Conservation (phyloP, 2,113 vertebrate genomes). For the Callipepla californica region DNA sequence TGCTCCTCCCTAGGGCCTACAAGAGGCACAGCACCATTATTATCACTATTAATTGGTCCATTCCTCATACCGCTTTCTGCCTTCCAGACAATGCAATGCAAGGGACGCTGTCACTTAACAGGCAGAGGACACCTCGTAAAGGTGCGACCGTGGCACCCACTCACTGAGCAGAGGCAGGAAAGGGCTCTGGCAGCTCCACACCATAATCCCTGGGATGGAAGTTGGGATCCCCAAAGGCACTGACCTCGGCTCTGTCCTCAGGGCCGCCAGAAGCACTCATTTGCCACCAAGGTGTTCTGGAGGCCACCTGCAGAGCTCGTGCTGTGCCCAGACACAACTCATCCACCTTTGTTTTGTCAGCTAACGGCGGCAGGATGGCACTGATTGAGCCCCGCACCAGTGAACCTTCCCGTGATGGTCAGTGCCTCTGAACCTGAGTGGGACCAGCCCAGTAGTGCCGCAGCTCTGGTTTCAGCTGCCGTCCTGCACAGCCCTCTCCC, state of each 20-base stretch:
- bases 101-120: fast-evolving
- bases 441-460: not conserved
- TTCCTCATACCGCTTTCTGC: constrained; percentile 39
- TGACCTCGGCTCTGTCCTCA: not conserved
- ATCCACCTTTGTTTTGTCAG: constrained; percentile 10
- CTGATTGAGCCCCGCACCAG: not conserved
- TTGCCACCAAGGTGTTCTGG: not conserved
- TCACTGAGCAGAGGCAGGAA: not conserved
- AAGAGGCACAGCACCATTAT: constrained; percentile 4
- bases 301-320: not conserved
- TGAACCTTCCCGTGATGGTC: not conserved
- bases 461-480: not conserved
- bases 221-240: fast-evolving
- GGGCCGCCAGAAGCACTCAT: not conserved
- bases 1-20: constrained; percentile 18
- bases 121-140: not conserved
- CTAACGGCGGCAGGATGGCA: fast-evolving
- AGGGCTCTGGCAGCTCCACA: not conserved
- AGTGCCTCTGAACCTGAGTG: constrained; percentile 4
- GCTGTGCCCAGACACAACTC: not conserved
- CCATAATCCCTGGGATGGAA: not conserved
- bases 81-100: not conserved
- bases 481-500: not conserved
- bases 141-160: not conserved
- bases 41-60: constrained; percentile 39